These are phyloP conservation scores for Hemiscyllium ocellatum DNA, from an alignment of 2,113 vertebrate species.

Conservation along the genomic window DNA sequence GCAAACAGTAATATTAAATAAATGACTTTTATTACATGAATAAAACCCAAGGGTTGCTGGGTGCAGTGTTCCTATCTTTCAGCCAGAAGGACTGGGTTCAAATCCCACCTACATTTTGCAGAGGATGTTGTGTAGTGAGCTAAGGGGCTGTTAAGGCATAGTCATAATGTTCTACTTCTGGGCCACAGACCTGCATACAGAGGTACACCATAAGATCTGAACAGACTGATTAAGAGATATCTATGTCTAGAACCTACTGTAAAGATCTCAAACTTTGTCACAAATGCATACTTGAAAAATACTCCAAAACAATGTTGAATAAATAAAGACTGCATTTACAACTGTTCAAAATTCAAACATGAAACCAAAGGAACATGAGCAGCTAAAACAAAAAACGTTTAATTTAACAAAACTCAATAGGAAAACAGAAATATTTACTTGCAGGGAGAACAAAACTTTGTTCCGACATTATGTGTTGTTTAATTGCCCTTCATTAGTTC, in stretches of 20 bases:
- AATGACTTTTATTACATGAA: neutral
- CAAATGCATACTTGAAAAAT: neutral
- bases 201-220: neutral
- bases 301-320: neutral
- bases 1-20: neutral
- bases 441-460: neutral
- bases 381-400: neutral
- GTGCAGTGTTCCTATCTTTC: too few species aligned
- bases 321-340: neutral
- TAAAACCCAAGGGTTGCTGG: too few species aligned
- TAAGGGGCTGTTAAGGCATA: too few species aligned
- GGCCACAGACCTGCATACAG: too few species aligned
- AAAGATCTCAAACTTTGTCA: neutral
- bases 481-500: neutral
- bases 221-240: too few species aligned
- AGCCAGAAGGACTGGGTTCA: too few species aligned
- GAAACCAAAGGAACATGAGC: neutral
- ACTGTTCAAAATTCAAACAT: neutral
- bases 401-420: slow-evolving; percentile 3
- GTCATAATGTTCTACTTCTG: too few species aligned
- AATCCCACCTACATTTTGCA: too few species aligned
- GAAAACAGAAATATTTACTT: neutral
- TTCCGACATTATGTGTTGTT: neutral
- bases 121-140: too few species aligned
- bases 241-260: too few species aligned